A percentile compares a stretch with the other conserved stretches of the same genome.
Evolutionary conservation across 2,797 vertebrate genomes (phyloP).

Genomic region (Micromesistius poutassou): DNA sequence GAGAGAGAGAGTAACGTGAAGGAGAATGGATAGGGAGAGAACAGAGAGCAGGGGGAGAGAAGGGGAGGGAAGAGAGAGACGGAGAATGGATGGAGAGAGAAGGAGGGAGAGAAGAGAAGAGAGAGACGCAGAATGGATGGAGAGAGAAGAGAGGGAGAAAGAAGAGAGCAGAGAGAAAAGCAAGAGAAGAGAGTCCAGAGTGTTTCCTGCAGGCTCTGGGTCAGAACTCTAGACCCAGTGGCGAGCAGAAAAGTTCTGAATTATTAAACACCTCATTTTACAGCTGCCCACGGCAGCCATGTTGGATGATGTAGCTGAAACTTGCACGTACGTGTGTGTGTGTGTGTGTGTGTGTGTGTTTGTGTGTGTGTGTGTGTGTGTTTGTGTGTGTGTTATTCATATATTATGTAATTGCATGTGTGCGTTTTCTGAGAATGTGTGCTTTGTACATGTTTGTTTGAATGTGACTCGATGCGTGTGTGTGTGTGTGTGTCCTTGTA

Average conservation of each 20-base stretch:
- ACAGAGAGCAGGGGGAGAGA: slow-evolving; percentile 22
- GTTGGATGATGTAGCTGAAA: slow-evolving; percentile 20
- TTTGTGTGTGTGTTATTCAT: not conserved
- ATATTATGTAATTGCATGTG: not conserved
- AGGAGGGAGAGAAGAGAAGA: not conserved
- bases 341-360: slow-evolving; percentile 1
- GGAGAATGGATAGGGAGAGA: not conserved
- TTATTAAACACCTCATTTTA: slow-evolving; percentile 73
- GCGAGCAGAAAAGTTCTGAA: slow-evolving; percentile 59
- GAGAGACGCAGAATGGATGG: not conserved
- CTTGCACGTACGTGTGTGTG: not conserved
- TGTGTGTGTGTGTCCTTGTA: not conserved
- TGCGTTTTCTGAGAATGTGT: not conserved
- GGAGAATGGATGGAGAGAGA: slow-evolving; percentile 8
- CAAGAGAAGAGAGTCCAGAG: slow-evolving; percentile 20
- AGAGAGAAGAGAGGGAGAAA: slow-evolving; percentile 21
- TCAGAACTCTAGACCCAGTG: slow-evolving; percentile 37
- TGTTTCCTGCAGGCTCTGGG: slow-evolving; percentile 48
- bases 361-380: slow-evolving; percentile 5
- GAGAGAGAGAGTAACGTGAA: not conserved
- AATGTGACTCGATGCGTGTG: not conserved
- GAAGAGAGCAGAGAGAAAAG: slow-evolving; percentile 13
- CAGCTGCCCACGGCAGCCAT: slow-evolving; percentile 47
- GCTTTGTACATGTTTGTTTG: not conserved
- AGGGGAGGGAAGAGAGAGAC: not conserved